Evolutionary conservation across 1,140 invertebrate genomes (phyloP).

Genomic region (Bradynema listronoti): DNA sequence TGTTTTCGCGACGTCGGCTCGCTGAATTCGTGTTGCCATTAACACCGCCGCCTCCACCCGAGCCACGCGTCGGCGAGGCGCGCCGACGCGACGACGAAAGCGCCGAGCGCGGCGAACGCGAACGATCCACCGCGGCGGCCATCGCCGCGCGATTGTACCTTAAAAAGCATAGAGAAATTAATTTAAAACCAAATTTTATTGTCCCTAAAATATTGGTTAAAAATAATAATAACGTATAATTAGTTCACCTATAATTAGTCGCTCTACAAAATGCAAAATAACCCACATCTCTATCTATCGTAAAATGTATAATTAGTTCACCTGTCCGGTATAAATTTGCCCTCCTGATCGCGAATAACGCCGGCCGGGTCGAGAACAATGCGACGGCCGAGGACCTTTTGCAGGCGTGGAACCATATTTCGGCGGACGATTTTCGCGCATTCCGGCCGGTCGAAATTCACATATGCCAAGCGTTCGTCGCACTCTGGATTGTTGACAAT

Average conservation of each 20-base stretch:
- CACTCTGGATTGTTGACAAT: constrained; percentile 47
- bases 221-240: neutral
- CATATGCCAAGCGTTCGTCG: constrained; percentile 44
- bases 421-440: constrained; percentile 42
- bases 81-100: neutral
- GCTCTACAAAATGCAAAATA: neutral
- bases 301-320: neutral
- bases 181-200: neutral
- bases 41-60: neutral
- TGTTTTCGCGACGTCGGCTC: constrained; percentile 5
- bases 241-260: neutral
- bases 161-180: constrained; percentile 24
- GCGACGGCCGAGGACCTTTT: constrained; percentile 29
- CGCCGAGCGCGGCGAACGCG: constrained; percentile 21
- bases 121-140: constrained; percentile 19
- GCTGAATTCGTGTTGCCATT: neutral
- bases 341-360: constrained; percentile 46
- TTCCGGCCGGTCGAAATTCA: constrained; percentile 39
- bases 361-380: constrained; percentile 43
- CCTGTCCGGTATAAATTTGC: constrained; percentile 12
- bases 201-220: neutral
- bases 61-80: neutral
- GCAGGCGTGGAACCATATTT: constrained; percentile 24
- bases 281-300: neutral
- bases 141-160: constrained; percentile 43